Evolutionary conservation across 2,797 vertebrate genomes (phyloP).

Genomic region (Chloroceryle amazona): DNA sequence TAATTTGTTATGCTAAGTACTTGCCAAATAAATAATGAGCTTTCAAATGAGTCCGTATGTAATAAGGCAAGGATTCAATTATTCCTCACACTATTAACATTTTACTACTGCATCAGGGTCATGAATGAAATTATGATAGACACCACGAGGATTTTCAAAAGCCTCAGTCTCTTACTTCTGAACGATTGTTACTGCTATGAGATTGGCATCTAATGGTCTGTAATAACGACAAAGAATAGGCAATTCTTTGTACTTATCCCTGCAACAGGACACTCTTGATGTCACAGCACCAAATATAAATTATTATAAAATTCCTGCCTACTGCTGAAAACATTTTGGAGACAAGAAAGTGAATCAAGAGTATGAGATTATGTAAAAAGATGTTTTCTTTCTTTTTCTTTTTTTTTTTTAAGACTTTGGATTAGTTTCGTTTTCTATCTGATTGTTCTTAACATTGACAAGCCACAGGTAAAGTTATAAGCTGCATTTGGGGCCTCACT

Average conservation of each 20-base stretch:
- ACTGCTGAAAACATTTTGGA: background rate
- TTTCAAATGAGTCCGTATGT: constrained; percentile 53
- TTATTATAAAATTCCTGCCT: background rate
- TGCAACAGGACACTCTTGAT: background rate
- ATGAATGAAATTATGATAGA: constrained; percentile 12
- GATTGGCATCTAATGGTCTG: background rate
- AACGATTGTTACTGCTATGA: background rate
- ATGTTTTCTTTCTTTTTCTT: rapidly evolving
- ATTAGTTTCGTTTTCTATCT: background rate
- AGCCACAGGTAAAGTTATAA: background rate
- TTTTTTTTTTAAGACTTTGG: background rate
- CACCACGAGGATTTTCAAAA: background rate
- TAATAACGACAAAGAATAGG: background rate
- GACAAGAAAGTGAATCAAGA: background rate
- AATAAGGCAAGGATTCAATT: constrained; percentile 68
- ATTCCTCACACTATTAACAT: constrained; percentile 55
- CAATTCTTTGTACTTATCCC: background rate
- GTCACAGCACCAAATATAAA: background rate
- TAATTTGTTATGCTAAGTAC: constrained; percentile 69
- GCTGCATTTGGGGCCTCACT: background rate
- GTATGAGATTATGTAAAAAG: background rate
- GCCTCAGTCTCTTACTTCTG: background rate
- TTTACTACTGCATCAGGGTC: constrained; percentile 15
- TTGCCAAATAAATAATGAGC: constrained; percentile 71
- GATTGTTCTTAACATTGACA: background rate